Percentiles rank a stretch among this genome's conserved stretches.
Conservation (phyloP, 2,797 vertebrate genomes). For the Alectoris magna region DNA sequence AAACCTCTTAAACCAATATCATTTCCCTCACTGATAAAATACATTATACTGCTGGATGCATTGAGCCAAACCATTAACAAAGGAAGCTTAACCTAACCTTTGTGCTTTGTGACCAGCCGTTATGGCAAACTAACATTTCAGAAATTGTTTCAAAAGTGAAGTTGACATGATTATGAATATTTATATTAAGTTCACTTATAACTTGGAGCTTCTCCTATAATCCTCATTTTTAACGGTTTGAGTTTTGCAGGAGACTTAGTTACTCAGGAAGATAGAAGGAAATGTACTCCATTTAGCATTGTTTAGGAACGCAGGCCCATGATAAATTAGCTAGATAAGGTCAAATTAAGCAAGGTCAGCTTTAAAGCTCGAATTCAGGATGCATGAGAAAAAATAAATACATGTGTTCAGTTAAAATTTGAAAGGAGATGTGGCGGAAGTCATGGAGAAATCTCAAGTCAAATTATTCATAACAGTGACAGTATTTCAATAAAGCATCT, state of each 20-base stretch:
- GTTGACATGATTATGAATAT: constrained; percentile 81
- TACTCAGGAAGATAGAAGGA: constrained; percentile 53
- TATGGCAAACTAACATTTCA: constrained; percentile 75
- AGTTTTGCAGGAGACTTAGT: constrained; percentile 66
- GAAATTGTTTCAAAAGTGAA: constrained; percentile 78
- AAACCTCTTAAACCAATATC: constrained; percentile 92
- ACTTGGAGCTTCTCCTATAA: constrained; percentile 71
- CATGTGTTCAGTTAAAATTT: background rate
- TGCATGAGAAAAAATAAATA: constrained; percentile 32
- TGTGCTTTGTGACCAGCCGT: constrained; percentile 75
- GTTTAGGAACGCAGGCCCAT: constrained; percentile 49
- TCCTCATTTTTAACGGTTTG: constrained; percentile 60
- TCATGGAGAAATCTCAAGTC: background rate
- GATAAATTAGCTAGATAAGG: constrained; percentile 54
- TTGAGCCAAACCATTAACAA: constrained; percentile 84
- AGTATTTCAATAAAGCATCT: background rate
- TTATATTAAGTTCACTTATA: constrained; percentile 76
- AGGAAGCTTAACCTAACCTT: constrained; percentile 82
- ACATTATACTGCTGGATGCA: constrained; percentile 88
- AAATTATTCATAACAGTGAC: background rate
- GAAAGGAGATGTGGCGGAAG: background rate
- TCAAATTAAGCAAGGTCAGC: constrained; percentile 51
- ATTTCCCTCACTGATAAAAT: constrained; percentile 93
- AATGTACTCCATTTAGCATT: constrained; percentile 48
- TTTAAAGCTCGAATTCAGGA: constrained; percentile 20